phyloP scores from a whole-genome alignment of 2,113 vertebrate species.

The Tympanuchus pallidicinctus region DNA sequence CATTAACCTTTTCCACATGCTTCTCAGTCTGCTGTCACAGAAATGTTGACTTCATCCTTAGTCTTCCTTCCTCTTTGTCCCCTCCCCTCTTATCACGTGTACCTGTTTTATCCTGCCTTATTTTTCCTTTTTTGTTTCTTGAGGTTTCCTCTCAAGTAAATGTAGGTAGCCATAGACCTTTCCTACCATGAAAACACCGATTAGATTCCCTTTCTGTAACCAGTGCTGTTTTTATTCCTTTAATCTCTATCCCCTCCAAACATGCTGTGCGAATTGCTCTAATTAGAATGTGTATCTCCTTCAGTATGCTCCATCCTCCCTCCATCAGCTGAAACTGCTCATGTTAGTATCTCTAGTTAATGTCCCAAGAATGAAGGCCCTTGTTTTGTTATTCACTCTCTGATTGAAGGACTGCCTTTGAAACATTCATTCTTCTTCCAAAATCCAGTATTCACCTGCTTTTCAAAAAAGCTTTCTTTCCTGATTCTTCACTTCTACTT shows the following conservation, averaged over 20 bases:
- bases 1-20: not conserved
- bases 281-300: not conserved
- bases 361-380: not conserved
- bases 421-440: not conserved
- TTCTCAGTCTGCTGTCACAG: not conserved
- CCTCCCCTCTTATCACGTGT: not conserved
- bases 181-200: not conserved
- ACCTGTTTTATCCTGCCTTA: not conserved
- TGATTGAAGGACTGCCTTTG: not conserved
- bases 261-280: not conserved
- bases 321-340: not conserved
- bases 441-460: not conserved
- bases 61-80: not conserved
- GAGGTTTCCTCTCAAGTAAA: not conserved
- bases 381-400: not conserved
- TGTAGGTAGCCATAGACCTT: not conserved
- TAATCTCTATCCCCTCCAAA: not conserved
- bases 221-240: not conserved
- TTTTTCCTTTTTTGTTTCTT: not conserved
- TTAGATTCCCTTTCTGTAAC: not conserved
- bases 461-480: not conserved
- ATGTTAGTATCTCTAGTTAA: not conserved
- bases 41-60: not conserved
- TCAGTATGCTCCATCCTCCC: not conserved
- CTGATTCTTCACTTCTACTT: not conserved